Evolutionary conservation across 2,113 vertebrate genomes (phyloP), one percentile per base, ranked within the genome.

Genomic region (Alligator sinensis): DNA sequence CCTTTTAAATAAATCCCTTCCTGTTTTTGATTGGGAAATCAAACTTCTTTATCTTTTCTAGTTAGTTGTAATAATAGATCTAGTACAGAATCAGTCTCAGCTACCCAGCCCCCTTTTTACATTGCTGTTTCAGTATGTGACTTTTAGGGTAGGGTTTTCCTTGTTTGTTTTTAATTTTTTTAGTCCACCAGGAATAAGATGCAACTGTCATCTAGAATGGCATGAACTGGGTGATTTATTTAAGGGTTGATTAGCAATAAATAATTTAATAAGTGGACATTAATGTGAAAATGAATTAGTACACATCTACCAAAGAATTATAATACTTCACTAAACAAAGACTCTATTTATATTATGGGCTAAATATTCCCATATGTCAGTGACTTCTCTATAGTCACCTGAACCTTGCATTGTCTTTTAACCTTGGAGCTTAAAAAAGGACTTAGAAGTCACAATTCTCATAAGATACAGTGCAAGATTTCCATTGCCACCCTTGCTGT

Each of bases 1-100:
- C 24, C 86, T 86, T 86, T 57, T 87, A 94, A 91, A 87, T 87
- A 95, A 96, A 90, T 87, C 12, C 22, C 80, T 89, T 94, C 30
- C 87, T 47, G 7, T 63, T 89, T 93, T 91, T 84, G 89, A 22
- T 92, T 91, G 64, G 77, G 25, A 58, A 96, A 84, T 87, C 3
- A 15, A 91, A 79, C 7, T 85, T 62, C 77, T 90, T 78, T 90
- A 80, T 34, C 54, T 57, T 11, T 30, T 78, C n/a, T 78, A 27
- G 11, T 60, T 47, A 72, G 34, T 63, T 47, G 27, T 76, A 86
- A 86, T 19, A 77, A 18, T 57, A 85, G 54, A 11, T 24, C 6
- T 63, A 63, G 55, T 47, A 62, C 58, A 21, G 55, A 79, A 38
- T 30, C 17, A 30, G 22, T 58, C 68, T 28, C 57, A 59, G 59